These are phyloP conservation scores for Cavia porcellus DNA, from an alignment of 2,113 vertebrate species.

Conservation along the genomic window DNA sequence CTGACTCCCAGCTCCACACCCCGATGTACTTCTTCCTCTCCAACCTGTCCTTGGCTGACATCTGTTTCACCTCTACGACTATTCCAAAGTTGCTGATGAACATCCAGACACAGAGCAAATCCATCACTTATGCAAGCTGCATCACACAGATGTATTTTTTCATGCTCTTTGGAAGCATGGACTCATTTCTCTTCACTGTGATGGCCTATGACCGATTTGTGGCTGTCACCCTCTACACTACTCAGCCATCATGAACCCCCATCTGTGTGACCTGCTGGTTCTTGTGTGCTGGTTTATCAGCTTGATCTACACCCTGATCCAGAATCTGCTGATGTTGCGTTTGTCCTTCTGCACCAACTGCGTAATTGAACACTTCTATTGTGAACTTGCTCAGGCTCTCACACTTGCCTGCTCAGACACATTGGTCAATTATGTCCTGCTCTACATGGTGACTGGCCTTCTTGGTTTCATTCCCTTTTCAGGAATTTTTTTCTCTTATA, in stretches of 20 bases:
- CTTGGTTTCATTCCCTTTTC: conserved; percentile 65
- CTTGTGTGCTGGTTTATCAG: conserved; percentile 59
- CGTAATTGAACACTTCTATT: conserved; percentile 66
- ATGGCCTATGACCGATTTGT: conserved; percentile 77
- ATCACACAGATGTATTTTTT: conserved; percentile 70
- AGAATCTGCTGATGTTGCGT: conserved; percentile 35
- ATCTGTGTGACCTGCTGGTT: conserved; percentile 50
- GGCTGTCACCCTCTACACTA: conserved; percentile 68
- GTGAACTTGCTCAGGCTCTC: conserved; percentile 51
- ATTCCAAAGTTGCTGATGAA: conserved; percentile 69
- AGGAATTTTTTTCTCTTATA: conserved; percentile 72
- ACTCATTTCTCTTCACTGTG: conserved; percentile 61
- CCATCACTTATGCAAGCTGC: conserved; percentile 62
- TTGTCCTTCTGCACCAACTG: conserved; percentile 62
- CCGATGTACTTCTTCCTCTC: not conserved
- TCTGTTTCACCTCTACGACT: not conserved
- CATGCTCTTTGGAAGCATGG: conserved; percentile 51
- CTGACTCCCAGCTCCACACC: not conserved
- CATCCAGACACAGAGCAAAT: conserved; percentile 29
- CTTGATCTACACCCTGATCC: conserved; percentile 54
- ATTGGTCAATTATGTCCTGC: conserved; percentile 14
- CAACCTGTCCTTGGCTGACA: not conserved
- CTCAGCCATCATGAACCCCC: conserved; percentile 50
- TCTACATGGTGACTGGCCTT: not conserved
- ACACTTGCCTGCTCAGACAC: conserved; percentile 63